Percentiles rank a stretch among this genome's conserved stretches.
Conservation (phyloP, 2,888 invertebrate genomes). For the Tethea ocularis region DNA sequence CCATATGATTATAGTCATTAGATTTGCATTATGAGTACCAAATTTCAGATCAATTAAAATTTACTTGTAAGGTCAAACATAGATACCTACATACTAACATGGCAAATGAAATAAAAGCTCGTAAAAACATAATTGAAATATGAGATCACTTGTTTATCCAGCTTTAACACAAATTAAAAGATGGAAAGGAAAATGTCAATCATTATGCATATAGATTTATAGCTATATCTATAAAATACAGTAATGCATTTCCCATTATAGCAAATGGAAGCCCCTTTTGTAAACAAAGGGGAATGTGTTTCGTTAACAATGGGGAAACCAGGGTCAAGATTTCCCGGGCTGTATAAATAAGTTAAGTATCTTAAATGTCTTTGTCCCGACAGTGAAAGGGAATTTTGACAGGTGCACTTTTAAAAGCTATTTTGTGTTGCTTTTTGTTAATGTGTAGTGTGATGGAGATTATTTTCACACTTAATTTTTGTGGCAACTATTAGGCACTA, state of each 20-base stretch:
- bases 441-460: not conserved
- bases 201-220: not conserved
- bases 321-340: not conserved
- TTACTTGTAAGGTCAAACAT: no score
- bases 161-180: not conserved
- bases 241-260: conserved; percentile 30
- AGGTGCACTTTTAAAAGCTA: not conserved
- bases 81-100: no score
- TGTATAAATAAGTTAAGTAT: conserved; percentile 1
- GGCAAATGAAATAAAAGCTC: no score
- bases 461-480: no score
- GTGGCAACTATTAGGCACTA: no score
- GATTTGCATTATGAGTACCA: no score
- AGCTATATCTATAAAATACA: conserved; percentile 21
- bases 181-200: not conserved
- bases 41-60: no score
- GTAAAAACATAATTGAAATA: not conserved
- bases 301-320: conserved; percentile 1
- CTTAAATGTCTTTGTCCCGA: conserved; percentile 8
- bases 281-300: conserved; percentile 31
- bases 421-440: not conserved
- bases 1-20: no score
- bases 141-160: not conserved
- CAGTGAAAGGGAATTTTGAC: not conserved
- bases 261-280: conserved; percentile 23